Evolutionary conservation across 2,113 vertebrate species (phyloP).

Genomic region (Ctenomys sociabilis): DNA sequence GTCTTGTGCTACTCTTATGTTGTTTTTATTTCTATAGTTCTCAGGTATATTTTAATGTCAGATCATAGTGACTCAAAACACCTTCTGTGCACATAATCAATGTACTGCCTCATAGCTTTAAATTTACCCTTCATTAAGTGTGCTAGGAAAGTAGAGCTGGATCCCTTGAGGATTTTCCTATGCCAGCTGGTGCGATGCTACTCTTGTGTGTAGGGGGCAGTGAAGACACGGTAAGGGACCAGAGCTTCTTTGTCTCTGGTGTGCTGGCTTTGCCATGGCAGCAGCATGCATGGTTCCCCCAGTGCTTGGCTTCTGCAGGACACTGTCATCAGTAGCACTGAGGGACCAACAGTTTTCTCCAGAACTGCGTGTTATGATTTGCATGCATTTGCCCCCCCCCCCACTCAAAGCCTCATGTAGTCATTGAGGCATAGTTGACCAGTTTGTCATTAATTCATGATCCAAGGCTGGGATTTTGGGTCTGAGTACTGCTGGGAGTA

Average conservation of each 20-base stretch:
- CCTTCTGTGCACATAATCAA: background rate
- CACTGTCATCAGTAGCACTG: background rate
- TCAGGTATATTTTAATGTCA: constrained; percentile 30
- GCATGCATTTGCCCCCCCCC: no score
- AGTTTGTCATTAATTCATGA: no score
- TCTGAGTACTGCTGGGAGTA: no score
- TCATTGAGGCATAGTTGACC: no score
- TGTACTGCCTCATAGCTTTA: background rate
- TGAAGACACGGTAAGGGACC: background rate
- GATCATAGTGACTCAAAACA: background rate
- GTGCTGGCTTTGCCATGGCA: background rate
- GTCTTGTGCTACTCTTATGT: background rate
- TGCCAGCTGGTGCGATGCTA: background rate
- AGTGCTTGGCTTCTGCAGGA: no score
- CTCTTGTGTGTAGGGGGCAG: background rate
- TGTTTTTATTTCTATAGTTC: constrained; percentile 30
- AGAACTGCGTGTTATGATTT: no score
- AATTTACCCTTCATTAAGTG: constrained; percentile 30
- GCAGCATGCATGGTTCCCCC: background rate
- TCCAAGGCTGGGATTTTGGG: no score
- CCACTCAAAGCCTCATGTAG: no score
- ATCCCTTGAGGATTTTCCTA: background rate
- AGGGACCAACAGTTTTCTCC: background rate
- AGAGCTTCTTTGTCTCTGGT: background rate
- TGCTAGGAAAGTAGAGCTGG: constrained; percentile 6